These are phyloP conservation scores for Watsonalla binaria DNA, from an alignment of 2,888 invertebrate genomes.

Conservation along the genomic window DNA sequence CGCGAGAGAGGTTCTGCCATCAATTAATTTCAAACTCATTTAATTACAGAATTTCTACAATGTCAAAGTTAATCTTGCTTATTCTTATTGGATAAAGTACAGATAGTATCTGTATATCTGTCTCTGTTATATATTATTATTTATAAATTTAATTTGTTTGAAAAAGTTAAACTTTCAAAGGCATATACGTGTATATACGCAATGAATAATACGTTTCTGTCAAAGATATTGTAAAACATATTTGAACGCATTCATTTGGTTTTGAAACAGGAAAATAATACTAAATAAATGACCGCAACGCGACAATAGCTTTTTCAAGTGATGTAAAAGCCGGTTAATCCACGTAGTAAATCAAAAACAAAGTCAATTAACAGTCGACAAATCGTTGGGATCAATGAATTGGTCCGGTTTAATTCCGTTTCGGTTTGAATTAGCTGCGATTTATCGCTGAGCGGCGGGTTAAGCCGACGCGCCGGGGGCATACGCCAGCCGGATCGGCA, in stretches of 20 bases:
- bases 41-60: slow-evolving; percentile 21
- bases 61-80: slow-evolving; percentile 1
- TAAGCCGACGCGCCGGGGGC: slow-evolving; percentile 44
- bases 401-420: slow-evolving; percentile 76
- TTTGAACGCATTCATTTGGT: too few species aligned
- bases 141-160: too few species aligned
- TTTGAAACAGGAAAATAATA: too few species aligned
- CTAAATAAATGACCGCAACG: too few species aligned
- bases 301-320: neutral
- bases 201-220: too few species aligned
- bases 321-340: slow-evolving; percentile 10
- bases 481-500: slow-evolving; percentile 51
- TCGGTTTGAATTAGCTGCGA: slow-evolving; percentile 75
- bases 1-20: slow-evolving; percentile 39
- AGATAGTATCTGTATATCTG: too few species aligned
- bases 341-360: slow-evolving; percentile 44
- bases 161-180: too few species aligned
- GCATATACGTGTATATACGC: too few species aligned
- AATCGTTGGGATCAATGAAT: slow-evolving; percentile 75
- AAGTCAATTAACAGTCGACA: slow-evolving; percentile 66
- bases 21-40: slow-evolving; percentile 34
- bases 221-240: too few species aligned
- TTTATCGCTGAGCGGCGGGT: slow-evolving; percentile 70
- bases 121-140: too few species aligned
- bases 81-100: slow-evolving; percentile 6